Evolutionary conservation across 2,888 invertebrate species (phyloP), one percentile per base, ranked within the genome.

Genomic region (Orthosia cruda): DNA sequence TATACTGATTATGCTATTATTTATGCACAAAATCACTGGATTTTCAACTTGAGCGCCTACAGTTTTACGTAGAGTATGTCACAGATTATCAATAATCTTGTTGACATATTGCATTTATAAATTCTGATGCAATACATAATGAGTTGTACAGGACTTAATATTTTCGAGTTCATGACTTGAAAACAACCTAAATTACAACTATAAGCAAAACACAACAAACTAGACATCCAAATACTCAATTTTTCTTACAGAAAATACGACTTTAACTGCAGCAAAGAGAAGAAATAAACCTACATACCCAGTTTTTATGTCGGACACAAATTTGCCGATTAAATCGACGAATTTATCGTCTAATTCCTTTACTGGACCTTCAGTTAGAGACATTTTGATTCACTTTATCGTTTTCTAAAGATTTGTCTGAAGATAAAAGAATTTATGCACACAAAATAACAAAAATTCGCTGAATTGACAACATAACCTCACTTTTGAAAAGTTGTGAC

Each of bases 291-390:
- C 75, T 71, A 89, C 94, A 83, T 88, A 96, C 96, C 95, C 94
- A 85, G 80, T 87, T 74, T 66, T 89, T 0, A 88, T 89, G 66
- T 95, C 92, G 0, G 94, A 91, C 0, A 95, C 92, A 74, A 95
- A 95, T 90, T 94, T 94, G 3, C 93, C 93, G 52, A 95, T 89
- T 57, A 91, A 83, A 58, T 91, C 92, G 2, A 91, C 84, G 66
- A 92, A 90, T 84, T 94, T 94, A 26, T 93, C 93, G 23, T 94
- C 94, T 49, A 95, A 87, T 58, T 94, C 92, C 23, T 90, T 90
- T 4, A 85, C 78, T 4, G 85, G 71, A 18, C 83, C 80, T 85
- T 90, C 89, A 71, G 82, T 85, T 23, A 91, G 88, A 23, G 91
- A 83, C 93, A 93, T 93, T 81, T 62, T 86, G 20, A 20, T 15